These are phyloP conservation scores for Eremobia ochroleuca DNA, from an alignment of 2,888 invertebrate species.

Conservation along the genomic window DNA sequence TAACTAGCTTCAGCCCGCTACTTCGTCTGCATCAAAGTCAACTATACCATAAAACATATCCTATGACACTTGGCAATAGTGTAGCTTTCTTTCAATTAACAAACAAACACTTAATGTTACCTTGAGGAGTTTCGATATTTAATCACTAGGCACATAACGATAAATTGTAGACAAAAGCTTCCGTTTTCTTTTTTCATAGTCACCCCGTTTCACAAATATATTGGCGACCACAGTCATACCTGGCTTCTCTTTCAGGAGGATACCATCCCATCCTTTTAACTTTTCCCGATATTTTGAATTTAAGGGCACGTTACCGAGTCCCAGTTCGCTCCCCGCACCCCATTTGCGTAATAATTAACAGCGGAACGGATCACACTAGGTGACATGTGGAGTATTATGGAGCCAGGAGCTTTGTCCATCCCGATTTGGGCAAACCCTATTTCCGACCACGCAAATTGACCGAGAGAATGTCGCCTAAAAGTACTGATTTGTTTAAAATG, in stretches of 20 bases:
- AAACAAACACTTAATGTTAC: not conserved
- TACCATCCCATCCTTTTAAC: not conserved
- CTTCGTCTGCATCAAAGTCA: not conserved
- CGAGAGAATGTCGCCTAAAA: not conserved
- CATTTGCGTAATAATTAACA: slow-evolving; percentile 33
- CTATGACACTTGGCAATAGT: not conserved
- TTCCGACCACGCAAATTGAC: slow-evolving; percentile 11
- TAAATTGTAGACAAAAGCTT: not conserved
- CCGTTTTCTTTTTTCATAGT: not conserved
- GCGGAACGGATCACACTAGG: not conserved
- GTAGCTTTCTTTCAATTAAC: not conserved
- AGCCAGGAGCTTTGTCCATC: not conserved
- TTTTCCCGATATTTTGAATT: not conserved
- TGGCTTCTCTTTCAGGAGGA: not conserved
- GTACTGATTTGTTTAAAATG: not conserved
- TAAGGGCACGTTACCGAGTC: not conserved
- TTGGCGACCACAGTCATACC: not conserved
- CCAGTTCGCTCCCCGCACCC: not conserved
- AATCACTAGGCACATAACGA: not conserved
- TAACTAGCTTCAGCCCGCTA: too few species aligned
- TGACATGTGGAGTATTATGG: not conserved
- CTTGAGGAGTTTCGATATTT: not conserved
- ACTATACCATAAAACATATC: not conserved
- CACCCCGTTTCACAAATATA: not conserved
- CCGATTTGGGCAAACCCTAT: not conserved